A percentile compares a stretch with the other conserved stretches of the same genome.
Conservation (phyloP, 2,113 vertebrate genomes). For the Rhinolophus ferrumequinum region DNA sequence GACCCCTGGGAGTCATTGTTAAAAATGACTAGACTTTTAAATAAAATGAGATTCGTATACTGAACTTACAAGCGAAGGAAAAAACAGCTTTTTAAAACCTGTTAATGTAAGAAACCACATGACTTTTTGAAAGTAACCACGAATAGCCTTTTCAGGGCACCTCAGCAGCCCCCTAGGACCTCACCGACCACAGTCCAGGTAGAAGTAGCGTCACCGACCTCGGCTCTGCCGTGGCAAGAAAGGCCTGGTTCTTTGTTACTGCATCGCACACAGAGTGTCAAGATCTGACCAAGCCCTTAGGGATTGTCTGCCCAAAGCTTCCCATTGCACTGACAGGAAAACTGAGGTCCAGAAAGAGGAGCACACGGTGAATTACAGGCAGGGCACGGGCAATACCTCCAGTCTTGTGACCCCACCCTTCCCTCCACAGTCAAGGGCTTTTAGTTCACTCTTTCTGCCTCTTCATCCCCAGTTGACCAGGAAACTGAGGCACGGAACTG, state of each 20-base stretch:
- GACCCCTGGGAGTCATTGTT: neutral
- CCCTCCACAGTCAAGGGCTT: neutral
- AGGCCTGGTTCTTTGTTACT: neutral
- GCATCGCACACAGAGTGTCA: fast-evolving
- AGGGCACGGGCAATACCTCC: fast-evolving
- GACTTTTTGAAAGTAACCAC: neutral
- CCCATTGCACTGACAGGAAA: neutral
- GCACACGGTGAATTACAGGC: neutral
- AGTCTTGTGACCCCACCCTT: neutral
- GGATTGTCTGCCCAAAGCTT: neutral
- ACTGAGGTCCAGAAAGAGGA: neutral
- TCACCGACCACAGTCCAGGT: fast-evolving
- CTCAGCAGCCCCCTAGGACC: neutral
- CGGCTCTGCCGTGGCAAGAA: fast-evolving
- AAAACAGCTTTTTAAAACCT: neutral
- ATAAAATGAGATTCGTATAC: neutral
- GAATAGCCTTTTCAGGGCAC: neutral
- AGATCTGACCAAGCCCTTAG: neutral
- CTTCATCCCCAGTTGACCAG: neutral
- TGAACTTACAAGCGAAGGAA: neutral
- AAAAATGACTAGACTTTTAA: neutral
- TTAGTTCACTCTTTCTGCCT: neutral
- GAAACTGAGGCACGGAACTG: neutral
- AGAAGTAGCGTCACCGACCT: fast-evolving
- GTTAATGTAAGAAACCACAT: neutral